Base-by-base conservation (phyloP, 2,888 invertebrate genomes). In the Aspidapion aeneum region DNA sequence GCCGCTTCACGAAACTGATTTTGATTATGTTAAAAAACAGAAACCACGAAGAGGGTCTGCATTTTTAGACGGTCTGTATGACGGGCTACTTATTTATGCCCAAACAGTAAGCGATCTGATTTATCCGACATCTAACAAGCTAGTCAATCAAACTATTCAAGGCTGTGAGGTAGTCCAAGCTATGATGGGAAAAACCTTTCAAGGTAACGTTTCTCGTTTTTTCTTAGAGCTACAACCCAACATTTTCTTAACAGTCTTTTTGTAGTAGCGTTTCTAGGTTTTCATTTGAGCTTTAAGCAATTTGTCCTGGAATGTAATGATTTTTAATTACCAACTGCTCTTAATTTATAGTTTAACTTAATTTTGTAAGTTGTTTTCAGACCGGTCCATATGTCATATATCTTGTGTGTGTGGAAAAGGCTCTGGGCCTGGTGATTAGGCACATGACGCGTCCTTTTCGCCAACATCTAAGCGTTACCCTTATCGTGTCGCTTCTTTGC, bases 51-150 rank as follows among this genome's bases (percentile, higher is more conserved):
- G 65, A 49, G 78, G 77, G 35, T 70, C 73, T 19, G 77, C 75
- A 49, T 78, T 75, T 68, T 67, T 79, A 54, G 76, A 79, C 61
- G 96, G 97, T 1, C 95, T 98, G 80, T 96, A 97, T 80, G 98
- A 99, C 75, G 97, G 97, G 0, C 94, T 98, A 12, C 84, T 98
- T 0, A 86, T 99, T 49, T 98, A 97, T 79, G 93, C 96, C 0
- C 84, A 93, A 62, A 96, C 96, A 0, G 82, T 98, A 5, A 96
- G 96, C 76, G 92, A 95, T 70, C 94, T 94, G 20, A 82, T 97
- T 52, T 73, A 74, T 1, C 73, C 73, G 16, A 63, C 65, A 48
- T 51, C 60, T 18, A 73, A 77, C 58, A 63, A 69, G 19, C 73
- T 77, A 55, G 80, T 80, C 64, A 77, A 84, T 0, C 77, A 78